Evolutionary conservation across 1,140 invertebrate genomes (phyloP), one percentile per base, ranked within the genome.

Genomic region (Nylanderia fulva): DNA sequence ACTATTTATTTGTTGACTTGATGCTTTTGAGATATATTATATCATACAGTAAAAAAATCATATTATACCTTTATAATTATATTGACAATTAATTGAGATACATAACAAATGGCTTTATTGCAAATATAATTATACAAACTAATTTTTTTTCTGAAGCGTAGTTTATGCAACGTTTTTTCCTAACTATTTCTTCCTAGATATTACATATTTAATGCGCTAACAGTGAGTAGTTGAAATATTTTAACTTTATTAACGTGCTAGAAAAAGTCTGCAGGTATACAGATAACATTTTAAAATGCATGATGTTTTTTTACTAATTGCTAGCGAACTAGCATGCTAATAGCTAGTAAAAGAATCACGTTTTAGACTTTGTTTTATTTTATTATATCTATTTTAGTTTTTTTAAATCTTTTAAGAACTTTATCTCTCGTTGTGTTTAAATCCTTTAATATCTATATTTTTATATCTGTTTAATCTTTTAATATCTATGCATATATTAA

Each of bases 21-120:
- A 68, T 39, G 33, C 9, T 68, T 39, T 77, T 66, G 36, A 79
- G 45, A 52, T 39, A 29, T 79, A n/a, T 8, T 24, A 13, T 52
- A 27, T 39, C n/a, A n/a, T n/a, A n/a, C n/a, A 36, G 24, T 54
- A 54, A 18, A 15, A 54, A 21, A 54, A 29, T 61, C 15, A 42
- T 33, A n/a, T 75, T 39, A 58, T 60, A 18, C 15, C 29, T 33
- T 33, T 3, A 27, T 24, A 71, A 15, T 60, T 75, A 11, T 42
- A 9, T 11, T 24, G 29, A n/a, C 52, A 75, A 27, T 61, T 9
- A 75, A 27, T 61, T 9, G 54, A 24, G 5, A 60, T 24, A 15
- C 7, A 39, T 61, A 71, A 71, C 11, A 24, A 24, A 11, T 29
- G 27, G 27, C 45, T n/a, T 13, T 21, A 33, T 8, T n/a, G 27